phyloP scores from a whole-genome alignment of 2,113 vertebrate genomes.

The Struthio camelus region DNA sequence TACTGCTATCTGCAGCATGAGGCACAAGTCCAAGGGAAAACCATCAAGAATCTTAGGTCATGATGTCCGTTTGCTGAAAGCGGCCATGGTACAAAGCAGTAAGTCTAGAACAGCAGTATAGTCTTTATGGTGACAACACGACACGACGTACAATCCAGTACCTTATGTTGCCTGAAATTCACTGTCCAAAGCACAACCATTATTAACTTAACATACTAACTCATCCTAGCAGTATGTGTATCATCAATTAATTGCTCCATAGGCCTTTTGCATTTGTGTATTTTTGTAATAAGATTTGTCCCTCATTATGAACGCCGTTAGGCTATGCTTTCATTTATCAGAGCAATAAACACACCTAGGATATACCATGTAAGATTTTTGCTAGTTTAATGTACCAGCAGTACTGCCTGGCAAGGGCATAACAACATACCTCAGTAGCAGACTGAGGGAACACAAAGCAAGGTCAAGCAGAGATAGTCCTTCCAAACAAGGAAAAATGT shows the following conservation, averaged over 20 bases:
- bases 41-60: background rate
- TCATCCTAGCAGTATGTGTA: background rate
- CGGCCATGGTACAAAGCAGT: too few species aligned
- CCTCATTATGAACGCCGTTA: accelerated
- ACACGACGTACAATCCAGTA: background rate
- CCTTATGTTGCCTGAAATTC: background rate
- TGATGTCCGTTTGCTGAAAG: background rate
- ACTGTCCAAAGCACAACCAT: background rate
- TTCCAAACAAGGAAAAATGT: accelerated
- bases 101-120: background rate
- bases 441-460: background rate
- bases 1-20: background rate
- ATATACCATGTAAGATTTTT: accelerated
- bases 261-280: accelerated
- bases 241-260: background rate
- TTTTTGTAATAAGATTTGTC: too few species aligned
- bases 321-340: background rate
- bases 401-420: background rate
- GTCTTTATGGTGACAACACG: background rate
- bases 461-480: background rate
- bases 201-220: background rate
- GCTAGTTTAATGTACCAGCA: background rate
- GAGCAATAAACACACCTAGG: background rate
- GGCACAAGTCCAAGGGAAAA: background rate
- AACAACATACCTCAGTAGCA: accelerated